Percentiles rank a stretch among this genome's conserved stretches.
These are phyloP conservation scores for Metacarcinus magister DNA, from an alignment of 2,888 invertebrate genomes.

Conservation along the genomic window DNA sequence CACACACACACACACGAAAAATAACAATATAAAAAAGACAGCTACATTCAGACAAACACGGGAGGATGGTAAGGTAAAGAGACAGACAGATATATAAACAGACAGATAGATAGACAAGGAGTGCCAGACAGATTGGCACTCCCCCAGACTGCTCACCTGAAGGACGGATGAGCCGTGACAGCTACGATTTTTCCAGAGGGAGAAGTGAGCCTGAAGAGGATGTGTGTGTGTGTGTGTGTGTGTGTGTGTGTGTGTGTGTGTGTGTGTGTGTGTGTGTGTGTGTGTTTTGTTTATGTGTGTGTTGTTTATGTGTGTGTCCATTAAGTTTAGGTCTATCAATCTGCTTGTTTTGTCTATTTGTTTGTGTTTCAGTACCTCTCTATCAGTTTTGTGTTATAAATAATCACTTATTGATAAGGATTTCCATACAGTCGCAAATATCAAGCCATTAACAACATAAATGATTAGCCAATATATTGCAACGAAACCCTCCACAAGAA, in stretches of 20 bases:
- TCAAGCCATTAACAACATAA: no score
- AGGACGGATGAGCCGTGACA: slow-evolving; percentile 10
- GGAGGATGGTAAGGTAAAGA: not conserved
- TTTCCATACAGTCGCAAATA: no score
- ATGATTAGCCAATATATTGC: no score
- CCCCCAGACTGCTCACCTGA: not conserved
- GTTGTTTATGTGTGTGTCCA: not conserved
- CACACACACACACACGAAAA: not conserved
- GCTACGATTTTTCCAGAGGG: not conserved
- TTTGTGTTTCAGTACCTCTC: not conserved
- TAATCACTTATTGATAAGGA: no score
- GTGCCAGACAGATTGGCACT: not conserved
- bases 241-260: not conserved
- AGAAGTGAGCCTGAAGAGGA: not conserved
- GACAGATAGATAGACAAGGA: not conserved
- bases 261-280: slow-evolving; percentile 16
- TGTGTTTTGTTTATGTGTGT: not conserved
- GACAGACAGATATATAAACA: not conserved
- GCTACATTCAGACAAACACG: not conserved
- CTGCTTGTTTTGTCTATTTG: not conserved
- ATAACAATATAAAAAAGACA: not conserved
- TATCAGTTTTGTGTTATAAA: no score
- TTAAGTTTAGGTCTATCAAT: not conserved
- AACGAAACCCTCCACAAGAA: no score
- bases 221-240: not conserved